Conservation (phyloP, 2,113 vertebrate genomes). For the Alligator mississippiensis region DNA sequence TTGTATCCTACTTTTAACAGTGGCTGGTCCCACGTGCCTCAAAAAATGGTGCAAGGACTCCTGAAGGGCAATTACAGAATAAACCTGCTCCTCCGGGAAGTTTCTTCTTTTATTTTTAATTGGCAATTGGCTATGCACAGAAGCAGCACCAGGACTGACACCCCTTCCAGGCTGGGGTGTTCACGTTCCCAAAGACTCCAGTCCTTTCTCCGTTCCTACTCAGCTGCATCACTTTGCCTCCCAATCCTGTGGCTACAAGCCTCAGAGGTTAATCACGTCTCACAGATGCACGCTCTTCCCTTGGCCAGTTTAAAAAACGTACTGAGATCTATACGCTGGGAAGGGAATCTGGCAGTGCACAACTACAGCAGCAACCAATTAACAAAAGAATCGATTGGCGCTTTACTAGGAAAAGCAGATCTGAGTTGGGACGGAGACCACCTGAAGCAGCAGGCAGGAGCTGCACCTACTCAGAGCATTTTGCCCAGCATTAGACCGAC, state of each 20-base stretch:
- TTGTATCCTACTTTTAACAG: neutral
- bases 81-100: neutral
- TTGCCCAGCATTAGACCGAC: neutral
- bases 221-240: neutral
- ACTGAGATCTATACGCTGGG: neutral
- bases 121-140: neutral
- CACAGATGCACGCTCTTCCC: too few species aligned
- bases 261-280: neutral
- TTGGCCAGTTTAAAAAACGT: neutral
- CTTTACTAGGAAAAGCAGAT: slow-evolving; percentile 28
- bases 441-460: neutral
- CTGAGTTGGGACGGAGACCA: neutral
- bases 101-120: neutral
- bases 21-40: neutral
- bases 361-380: neutral
- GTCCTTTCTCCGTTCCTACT: neutral
- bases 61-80: neutral
- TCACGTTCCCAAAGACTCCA: neutral
- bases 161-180: neutral
- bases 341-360: neutral
- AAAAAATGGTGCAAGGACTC: neutral
- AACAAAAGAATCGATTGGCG: neutral
- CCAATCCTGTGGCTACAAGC: neutral
- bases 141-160: neutral
- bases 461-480: slow-evolving; percentile 1